Evolutionary conservation across 1,140 invertebrate genomes (phyloP), one percentile per base, ranked within the genome.

Genomic region (Drosophila truncata): DNA sequence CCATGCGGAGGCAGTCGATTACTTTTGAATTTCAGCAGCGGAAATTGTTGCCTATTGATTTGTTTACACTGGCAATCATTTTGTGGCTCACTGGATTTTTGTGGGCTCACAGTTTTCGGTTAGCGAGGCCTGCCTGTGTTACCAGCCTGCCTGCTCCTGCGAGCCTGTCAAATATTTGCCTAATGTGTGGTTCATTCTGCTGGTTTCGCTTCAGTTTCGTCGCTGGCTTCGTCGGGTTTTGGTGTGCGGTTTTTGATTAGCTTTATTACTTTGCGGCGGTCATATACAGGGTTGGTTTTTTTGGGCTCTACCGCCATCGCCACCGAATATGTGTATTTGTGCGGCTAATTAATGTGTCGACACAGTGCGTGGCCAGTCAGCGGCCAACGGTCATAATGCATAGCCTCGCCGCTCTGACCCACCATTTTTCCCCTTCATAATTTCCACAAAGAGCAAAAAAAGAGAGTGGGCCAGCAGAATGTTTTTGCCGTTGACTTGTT

Each of bases 221-320:
- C 23, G 44, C 20, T 42, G 31, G 39, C 25, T 44, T 52, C 37
- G 67, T 39, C 44, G 57, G 67, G 27, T 57, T 69, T 62, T 49
- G 66, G 72, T 80, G 78, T 85, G 81, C 78, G 85, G 81, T 90
- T 88, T 88, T 88, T 88, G 85, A 88, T 90, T 88, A 88, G 85
- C 85, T 90, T 88, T 88, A 88, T 88, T 88, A 82, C 85, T 85
- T 79, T 88, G 85, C 73, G 81, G 81, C 62, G 61, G 49, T 29
- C 39, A 49, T 47, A 46, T 41, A 49, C 49, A 74, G 74, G 63
- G 64, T 47, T 49, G 47, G 50, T 29, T 60, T 61, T 52, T 25
- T 27, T 55, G 52, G 35, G 42, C 59, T 25, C 39, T 49, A 27
- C 25, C 16, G 5, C 47, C 47, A 7, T n/a, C 47, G 11, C 49